Conservation (phyloP, 2,888 invertebrate species). For the Chrysolina haemoptera region DNA sequence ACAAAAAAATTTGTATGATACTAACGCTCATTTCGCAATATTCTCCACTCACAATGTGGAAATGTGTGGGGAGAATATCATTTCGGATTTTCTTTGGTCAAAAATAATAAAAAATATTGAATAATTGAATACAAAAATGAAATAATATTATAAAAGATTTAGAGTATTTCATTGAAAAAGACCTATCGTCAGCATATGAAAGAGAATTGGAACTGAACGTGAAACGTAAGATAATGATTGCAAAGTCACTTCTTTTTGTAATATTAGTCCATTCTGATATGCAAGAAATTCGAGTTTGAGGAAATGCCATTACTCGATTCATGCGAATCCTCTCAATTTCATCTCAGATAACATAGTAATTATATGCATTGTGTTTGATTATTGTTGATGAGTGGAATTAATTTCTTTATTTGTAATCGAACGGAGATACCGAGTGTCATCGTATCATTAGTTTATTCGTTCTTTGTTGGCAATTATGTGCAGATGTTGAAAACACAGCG, state of each 20-base stretch:
- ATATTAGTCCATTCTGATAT: conserved; percentile 27
- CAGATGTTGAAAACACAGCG: background rate
- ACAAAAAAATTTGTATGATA: no score
- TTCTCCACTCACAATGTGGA: no score
- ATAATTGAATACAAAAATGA: no score
- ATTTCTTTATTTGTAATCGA: conserved; percentile 1
- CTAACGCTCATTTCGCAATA: no score
- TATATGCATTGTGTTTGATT: background rate
- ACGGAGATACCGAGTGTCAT: background rate
- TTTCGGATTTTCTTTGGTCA: no score
- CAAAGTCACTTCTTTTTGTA: conserved; percentile 36
- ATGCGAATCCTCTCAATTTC: conserved; percentile 37
- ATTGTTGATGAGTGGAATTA: conserved; percentile 1
- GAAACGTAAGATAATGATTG: conserved; percentile 41
- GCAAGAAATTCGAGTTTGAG: conserved; percentile 43
- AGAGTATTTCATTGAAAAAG: background rate
- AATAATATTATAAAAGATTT: no score
- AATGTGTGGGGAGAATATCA: no score
- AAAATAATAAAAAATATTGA: no score
- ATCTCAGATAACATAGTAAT: conserved; percentile 34
- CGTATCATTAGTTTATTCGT: background rate
- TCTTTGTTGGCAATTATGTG: background rate
- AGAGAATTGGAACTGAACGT: conserved; percentile 13
- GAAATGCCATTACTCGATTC: conserved; percentile 40
- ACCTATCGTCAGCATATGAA: background rate